phyloP scores from a whole-genome alignment of 2,888 invertebrate species.

The Platynereis dumerilii region DNA sequence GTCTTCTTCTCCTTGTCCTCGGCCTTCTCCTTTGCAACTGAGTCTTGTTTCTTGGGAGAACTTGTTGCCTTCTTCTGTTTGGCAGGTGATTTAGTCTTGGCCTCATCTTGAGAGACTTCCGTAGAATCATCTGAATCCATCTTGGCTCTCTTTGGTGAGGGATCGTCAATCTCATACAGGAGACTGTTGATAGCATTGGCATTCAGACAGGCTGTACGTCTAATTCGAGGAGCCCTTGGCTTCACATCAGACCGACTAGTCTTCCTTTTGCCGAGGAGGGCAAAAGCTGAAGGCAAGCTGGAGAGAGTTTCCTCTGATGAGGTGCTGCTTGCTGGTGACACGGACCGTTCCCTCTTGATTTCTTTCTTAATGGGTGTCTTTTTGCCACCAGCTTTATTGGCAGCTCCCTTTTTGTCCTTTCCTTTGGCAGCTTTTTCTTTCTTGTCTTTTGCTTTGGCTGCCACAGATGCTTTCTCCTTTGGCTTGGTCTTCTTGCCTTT shows the following conservation, averaged over 20 bases:
- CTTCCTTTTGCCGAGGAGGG: neutral
- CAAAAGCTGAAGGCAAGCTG: neutral
- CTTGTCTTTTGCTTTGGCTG: slow-evolving; percentile 9
- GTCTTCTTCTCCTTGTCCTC: slow-evolving; percentile 8
- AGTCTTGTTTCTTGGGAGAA: slow-evolving; percentile 17
- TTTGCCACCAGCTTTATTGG: neutral
- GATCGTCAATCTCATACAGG: slow-evolving; percentile 30
- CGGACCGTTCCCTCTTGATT: neutral
- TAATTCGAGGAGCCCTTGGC: slow-evolving; percentile 31
- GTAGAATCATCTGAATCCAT: neutral
- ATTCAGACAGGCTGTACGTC: slow-evolving; percentile 38
- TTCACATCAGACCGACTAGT: neutral
- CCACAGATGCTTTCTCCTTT: neutral
- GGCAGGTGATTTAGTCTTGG: neutral
- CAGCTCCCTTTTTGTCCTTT: too few relatives aligned
- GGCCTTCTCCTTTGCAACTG: slow-evolving; percentile 18
- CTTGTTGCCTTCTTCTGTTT: slow-evolving; percentile 7
- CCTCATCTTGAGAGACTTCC: neutral
- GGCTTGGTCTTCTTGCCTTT: neutral
- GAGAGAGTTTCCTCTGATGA: neutral
- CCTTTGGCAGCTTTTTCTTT: neutral
- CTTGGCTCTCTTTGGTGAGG: slow-evolving; percentile 15
- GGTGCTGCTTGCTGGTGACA: neutral
- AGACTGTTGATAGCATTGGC: slow-evolving; percentile 36
- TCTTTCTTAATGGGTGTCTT: neutral